Base-by-base conservation (phyloP, 1,140 invertebrate genomes). In the Philaenus spumarius region DNA sequence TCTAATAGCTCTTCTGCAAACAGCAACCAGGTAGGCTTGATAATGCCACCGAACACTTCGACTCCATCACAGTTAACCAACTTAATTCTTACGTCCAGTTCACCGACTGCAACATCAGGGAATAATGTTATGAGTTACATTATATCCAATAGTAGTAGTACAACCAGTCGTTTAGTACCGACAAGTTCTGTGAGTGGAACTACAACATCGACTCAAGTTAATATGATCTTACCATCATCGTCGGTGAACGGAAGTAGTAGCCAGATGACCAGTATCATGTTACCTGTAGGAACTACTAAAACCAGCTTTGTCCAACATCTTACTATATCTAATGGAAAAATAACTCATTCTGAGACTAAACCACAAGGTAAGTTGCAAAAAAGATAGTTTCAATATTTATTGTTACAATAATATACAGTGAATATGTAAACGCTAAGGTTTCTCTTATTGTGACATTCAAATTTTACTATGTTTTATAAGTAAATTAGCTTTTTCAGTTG, bases 241-340 rank as follows among this genome's bases (percentile, higher is more conserved):
- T 30, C 5, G 46, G 5, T 22, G 9, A 47, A 22, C 22, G 26
- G 45, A n/a, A 22, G 17, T 20, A 47, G 26, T 47, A 22, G 22
- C n/a, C 17, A 22, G 7, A 26, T 20, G 17, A 22, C 45, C n/a
- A 47, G 45, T 22, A n/a, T 47, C 14, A 47, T 47, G 26, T 22
- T 47, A 3, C 23, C 43, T 9, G 26, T 30, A 26, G 24, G 48
- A 19, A 19, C 48, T 15, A 34, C 15, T 5, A 51, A 51, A 34
- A 51, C 23, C 19, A 51, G 14, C 34, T 34, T 51, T 11, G 30
- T 26, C 2, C 48, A 51, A 15, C 48, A 51, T 30, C 7, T 51
- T 26, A 51, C 48, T 2, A 51, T 51, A 23, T 51, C 48, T 15
- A 51, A 51, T 19, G 48, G 48, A 11, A 51, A 51, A 34, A 51